phyloP scores from a whole-genome alignment of 2,113 vertebrate genomes.

The Charina bottae region DNA sequence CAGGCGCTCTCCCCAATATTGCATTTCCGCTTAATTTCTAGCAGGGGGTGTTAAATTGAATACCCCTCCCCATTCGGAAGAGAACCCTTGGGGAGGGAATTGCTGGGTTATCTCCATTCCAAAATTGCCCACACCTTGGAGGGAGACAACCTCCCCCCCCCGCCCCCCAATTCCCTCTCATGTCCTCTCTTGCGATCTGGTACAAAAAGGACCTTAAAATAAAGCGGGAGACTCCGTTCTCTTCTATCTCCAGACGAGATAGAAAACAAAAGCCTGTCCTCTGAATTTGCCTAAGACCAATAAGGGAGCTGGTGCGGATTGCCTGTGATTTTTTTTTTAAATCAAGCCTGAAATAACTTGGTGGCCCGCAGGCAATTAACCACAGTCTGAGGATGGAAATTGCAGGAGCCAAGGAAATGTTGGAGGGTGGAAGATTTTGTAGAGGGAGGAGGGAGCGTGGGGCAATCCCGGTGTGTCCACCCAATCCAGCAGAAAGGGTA shows the following conservation, averaged over 20 bases:
- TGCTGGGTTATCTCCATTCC: neutral
- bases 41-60: too few relatives aligned
- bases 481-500: too few relatives aligned
- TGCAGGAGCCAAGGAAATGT: neutral
- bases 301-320: conserved; percentile 4
- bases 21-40: too few relatives aligned
- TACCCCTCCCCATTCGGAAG: neutral
- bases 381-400: conserved; percentile 3
- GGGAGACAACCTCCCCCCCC: neutral
- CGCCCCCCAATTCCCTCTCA: conserved; percentile 1
- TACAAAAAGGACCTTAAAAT: neutral
- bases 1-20: too few relatives aligned
- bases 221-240: neutral
- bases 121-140: neutral
- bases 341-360: conserved; percentile 11
- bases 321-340: conserved; percentile 4
- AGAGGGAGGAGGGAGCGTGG: neutral
- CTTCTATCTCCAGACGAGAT: conserved; percentile 4
- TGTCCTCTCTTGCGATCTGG: conserved; percentile 2
- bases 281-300: neutral
- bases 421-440: neutral
- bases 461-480: neutral
- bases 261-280: conserved; percentile 14
- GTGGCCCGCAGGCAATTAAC: neutral
- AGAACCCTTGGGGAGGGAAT: neutral